Evolutionary conservation across 2,888 invertebrate genomes (phyloP).

Genomic region (Drosophila dives): DNA sequence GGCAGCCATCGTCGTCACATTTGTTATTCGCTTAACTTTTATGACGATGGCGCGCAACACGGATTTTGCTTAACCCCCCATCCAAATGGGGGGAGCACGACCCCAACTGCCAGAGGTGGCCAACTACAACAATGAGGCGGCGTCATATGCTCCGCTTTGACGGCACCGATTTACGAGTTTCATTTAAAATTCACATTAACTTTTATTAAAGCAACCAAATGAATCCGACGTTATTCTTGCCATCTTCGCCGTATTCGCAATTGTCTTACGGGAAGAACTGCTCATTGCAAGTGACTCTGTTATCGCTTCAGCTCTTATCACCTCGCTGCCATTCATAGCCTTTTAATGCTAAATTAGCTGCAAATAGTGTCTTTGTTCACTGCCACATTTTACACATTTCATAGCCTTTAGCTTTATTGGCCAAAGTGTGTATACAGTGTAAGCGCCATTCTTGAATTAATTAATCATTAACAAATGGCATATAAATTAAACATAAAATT

Average conservation of each 20-base stretch:
- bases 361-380: constrained; percentile 61
- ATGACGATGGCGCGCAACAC: constrained; percentile 68
- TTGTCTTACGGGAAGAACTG: constrained; percentile 48
- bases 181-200: constrained; percentile 73
- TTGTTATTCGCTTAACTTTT: constrained; percentile 81
- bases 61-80: constrained; percentile 63
- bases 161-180: constrained; percentile 66
- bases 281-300: constrained; percentile 48
- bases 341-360: constrained; percentile 69
- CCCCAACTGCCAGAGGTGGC: constrained; percentile 21
- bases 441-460: not conserved
- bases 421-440: not conserved
- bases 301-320: constrained; percentile 54
- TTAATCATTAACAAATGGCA: not conserved
- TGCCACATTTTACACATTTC: constrained; percentile 36
- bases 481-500: not conserved
- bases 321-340: constrained; percentile 48
- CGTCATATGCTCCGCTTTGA: constrained; percentile 56
- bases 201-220: constrained; percentile 73
- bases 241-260: constrained; percentile 42
- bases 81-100: constrained; percentile 9
- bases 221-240: constrained; percentile 57
- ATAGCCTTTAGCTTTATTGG: constrained; percentile 34
- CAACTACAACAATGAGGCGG: constrained; percentile 48
- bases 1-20: constrained; percentile 59